Conservation (phyloP, 2,888 invertebrate species). For the Apotomis capreana region DNA sequence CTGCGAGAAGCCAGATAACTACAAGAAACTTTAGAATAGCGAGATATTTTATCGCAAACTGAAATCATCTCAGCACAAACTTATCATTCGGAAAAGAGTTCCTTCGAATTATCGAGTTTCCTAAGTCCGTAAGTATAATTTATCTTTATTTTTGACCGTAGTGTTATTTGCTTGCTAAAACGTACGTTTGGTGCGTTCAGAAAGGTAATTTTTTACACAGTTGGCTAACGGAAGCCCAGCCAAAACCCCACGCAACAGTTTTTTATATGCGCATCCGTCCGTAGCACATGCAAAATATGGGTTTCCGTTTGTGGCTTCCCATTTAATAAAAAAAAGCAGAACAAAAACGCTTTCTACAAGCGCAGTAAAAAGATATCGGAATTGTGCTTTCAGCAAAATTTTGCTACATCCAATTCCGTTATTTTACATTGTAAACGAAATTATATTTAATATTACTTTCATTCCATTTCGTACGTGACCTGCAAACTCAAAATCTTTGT, state of each 20-base stretch:
- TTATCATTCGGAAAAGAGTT: neutral
- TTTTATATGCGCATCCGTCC: constrained; percentile 29
- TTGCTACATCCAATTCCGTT: constrained; percentile 2
- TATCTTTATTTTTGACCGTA: neutral
- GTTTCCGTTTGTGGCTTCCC: constrained; percentile 19
- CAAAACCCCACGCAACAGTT: constrained; percentile 36
- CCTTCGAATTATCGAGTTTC: neutral
- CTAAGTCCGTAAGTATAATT: neutral
- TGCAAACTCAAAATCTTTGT: constrained; percentile 24
- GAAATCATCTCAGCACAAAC: neutral
- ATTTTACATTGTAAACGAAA: constrained; percentile 12
- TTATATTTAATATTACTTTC: constrained; percentile 24
- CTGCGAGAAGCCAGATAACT: neutral
- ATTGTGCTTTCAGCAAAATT: neutral
- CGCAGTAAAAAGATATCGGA: neutral
- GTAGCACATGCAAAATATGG: constrained; percentile 38
- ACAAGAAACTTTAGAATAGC: neutral
- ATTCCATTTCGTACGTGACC: constrained; percentile 38
- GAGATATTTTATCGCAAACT: constrained; percentile 10
- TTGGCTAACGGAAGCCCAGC: constrained; percentile 23
- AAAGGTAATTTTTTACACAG: constrained; percentile 13
- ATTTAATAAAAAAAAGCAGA: neutral
- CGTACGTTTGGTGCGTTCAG: constrained; percentile 12
- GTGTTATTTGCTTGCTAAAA: constrained; percentile 27
- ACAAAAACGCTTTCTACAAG: constrained; percentile 5